Base-by-base conservation (phyloP, 2,888 invertebrate genomes). In the Oegoconia quadripuncta region DNA sequence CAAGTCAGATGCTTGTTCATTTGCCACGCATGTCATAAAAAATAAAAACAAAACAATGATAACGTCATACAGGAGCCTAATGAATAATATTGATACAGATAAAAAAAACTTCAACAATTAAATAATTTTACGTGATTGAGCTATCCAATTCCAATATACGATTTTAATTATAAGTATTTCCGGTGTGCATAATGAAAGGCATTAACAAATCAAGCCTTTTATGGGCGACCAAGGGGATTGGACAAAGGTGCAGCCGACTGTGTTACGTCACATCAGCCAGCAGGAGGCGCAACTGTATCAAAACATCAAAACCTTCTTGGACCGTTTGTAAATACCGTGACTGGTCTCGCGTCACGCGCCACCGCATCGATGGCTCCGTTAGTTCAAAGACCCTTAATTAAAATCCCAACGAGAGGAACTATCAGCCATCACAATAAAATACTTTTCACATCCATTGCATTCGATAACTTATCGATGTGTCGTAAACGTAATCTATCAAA, bases 381-480 rank as follows among this genome's bases (percentile, higher is more conserved):
- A 55, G 74, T 73, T 74, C 74, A 75, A 67, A 70, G 71, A 73
- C 70, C 71, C 64, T 64, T 68, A 54, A 64, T 64, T 67, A 62
- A 59, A 62, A 68, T 65, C 61, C 57, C 59, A 27, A 39, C 49
- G 57, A 59, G 55, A 57, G 55, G 56, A 60, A 52, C 57, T 52
- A 50, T 50, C 54, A 42, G 53, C 54, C 59, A 61, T 55, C 59
- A 59, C 26, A 39, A 48, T 39, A 46, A 46, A 45, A 26, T 28
- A 16, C 27, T 13, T 28, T 16, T 17, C 15, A 16, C 13, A 37
- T 26, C 31, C 12, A 31, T 26, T 9, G 8, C 9, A 18, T n/a
- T 18, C 31, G 31, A 32, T 32, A 20, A 30, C n/a, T 8, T 30
- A 17, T 13, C 15, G 17, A 30, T 2, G 12, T 25, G n/a, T 25